A percentile compares a stretch with the other conserved stretches of the same genome.
phyloP scores from a whole-genome alignment of 2,888 invertebrate species.

The Melanargia galathea region DNA sequence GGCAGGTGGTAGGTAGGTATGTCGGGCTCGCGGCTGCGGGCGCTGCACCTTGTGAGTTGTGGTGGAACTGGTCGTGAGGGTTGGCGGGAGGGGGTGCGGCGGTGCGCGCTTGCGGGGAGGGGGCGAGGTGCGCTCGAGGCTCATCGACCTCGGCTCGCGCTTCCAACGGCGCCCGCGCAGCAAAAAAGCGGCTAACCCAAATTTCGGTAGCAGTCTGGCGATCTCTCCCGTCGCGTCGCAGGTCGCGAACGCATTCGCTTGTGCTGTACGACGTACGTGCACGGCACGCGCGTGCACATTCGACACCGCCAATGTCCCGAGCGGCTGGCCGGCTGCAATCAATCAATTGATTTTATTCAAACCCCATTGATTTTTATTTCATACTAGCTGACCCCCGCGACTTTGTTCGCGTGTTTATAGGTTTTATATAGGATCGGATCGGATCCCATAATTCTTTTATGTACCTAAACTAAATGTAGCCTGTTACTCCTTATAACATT shows the following conservation, averaged over 20 bases:
- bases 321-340: conserved; percentile 43
- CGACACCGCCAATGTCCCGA: conserved; percentile 47
- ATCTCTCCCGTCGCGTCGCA: conserved; percentile 58
- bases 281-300: conserved; percentile 60
- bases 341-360: conserved; percentile 30
- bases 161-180: conserved; percentile 64
- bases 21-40: conserved; percentile 71
- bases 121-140: conserved; percentile 50
- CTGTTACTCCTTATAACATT: too few relatives aligned
- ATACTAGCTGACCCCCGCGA: background rate
- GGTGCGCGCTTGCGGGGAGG: too few relatives aligned
- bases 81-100: conserved; percentile 50
- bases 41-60: conserved; percentile 78
- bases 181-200: conserved; percentile 77
- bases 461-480: too few relatives aligned
- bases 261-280: conserved; percentile 56
- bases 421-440: too few relatives aligned
- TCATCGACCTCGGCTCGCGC: conserved; percentile 72
- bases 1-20: conserved; percentile 80
- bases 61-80: conserved; percentile 71
- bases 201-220: conserved; percentile 77
- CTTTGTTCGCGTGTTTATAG: too few relatives aligned
- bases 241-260: conserved; percentile 53
- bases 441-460: too few relatives aligned
- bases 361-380: background rate